Conservation (phyloP, 2,113 vertebrate genomes). For the Phaetusa simplex region DNA sequence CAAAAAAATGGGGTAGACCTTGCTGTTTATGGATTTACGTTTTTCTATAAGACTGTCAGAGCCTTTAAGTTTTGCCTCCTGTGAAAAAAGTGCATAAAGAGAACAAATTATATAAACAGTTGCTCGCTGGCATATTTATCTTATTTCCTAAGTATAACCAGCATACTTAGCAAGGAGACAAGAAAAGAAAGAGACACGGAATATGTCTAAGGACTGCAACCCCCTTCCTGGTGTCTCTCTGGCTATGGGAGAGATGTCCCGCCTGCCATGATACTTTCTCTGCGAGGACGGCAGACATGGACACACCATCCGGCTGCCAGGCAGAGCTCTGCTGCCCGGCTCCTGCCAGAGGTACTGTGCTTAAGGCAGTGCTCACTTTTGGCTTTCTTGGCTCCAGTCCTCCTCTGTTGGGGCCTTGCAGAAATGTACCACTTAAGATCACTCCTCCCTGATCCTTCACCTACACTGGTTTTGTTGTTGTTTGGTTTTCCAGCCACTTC, state of each 20-base stretch:
- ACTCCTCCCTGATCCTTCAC: neutral
- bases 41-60: neutral
- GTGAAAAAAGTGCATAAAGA: neutral
- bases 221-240: neutral
- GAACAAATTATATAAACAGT: neutral
- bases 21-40: neutral
- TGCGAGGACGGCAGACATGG: rapidly evolving
- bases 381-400: neutral
- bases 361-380: neutral
- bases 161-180: neutral
- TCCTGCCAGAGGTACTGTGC: rapidly evolving
- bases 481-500: neutral
- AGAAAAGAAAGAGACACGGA: neutral
- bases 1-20: neutral
- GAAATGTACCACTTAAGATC: neutral
- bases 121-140: neutral
- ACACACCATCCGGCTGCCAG: rapidly evolving
- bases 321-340: neutral
- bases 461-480: neutral
- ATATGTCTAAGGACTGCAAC: neutral
- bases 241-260: rapidly evolving
- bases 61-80: neutral
- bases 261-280: neutral
- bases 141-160: neutral
- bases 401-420: neutral